phyloP scores from a whole-genome alignment of 2,797 vertebrate genomes.

The Rhynchonycteris naso region DNA sequence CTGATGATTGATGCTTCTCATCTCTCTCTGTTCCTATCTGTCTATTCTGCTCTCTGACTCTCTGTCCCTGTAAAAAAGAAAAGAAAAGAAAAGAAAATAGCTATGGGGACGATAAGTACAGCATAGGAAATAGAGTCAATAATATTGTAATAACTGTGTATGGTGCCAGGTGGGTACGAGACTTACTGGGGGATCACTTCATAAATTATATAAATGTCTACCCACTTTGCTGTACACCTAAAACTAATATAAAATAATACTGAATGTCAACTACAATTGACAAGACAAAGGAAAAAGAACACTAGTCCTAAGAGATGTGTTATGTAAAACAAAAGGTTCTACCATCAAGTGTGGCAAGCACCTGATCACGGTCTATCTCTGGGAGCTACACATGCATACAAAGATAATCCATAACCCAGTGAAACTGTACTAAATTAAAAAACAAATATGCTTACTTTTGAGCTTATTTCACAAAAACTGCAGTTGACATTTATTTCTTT shows the following conservation, averaged over 20 bases:
- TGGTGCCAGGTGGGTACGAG: too few species aligned
- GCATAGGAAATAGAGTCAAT: too few species aligned
- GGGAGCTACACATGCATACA: neutral
- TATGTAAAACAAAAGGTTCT: neutral
- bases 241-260: neutral
- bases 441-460: constrained; percentile 25
- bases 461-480: neutral
- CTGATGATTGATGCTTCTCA: too few species aligned
- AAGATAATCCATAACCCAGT: neutral
- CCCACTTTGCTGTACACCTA: too few species aligned
- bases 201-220: too few species aligned
- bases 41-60: too few species aligned
- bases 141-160: too few species aligned
- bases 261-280: neutral
- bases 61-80: too few species aligned
- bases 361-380: neutral
- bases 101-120: too few species aligned
- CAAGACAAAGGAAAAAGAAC: neutral
- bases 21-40: too few species aligned
- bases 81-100: too few species aligned
- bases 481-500: constrained; percentile 3
- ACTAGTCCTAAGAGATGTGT: neutral
- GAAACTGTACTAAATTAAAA: constrained; percentile 12
- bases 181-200: too few species aligned
- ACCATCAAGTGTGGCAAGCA: neutral